A percentile compares a stretch with the other conserved stretches of the same genome.
phyloP scores from a whole-genome alignment of 2,113 vertebrate species.

The western clawed frog (Xenopus tropicalis) region DNA sequence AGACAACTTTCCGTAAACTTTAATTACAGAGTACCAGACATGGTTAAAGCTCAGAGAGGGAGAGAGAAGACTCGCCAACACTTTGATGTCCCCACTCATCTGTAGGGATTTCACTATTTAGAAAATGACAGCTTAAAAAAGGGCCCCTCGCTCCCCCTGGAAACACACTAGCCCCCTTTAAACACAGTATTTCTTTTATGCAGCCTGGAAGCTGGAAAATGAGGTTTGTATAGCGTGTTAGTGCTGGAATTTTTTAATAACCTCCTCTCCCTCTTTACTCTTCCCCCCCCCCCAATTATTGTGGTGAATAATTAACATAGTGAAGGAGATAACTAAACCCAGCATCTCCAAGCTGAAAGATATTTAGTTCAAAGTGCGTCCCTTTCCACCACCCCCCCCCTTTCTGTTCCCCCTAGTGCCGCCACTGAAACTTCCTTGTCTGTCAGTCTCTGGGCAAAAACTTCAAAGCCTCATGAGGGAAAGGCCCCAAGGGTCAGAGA shows the following conservation, averaged over 20 bases:
- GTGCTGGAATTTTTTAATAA: slow-evolving; percentile 62
- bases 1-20: slow-evolving; percentile 57
- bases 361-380: slow-evolving; percentile 69
- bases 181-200: slow-evolving; percentile 65
- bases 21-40: slow-evolving; percentile 64
- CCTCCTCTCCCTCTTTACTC: slow-evolving; percentile 53
- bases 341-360: slow-evolving; percentile 68
- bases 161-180: slow-evolving; percentile 53
- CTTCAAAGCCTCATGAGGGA: slow-evolving; percentile 81
- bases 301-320: slow-evolving; percentile 64
- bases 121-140: slow-evolving; percentile 56
- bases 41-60: slow-evolving; percentile 53
- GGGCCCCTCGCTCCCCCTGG: slow-evolving; percentile 22
- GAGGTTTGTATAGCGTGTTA: slow-evolving; percentile 55
- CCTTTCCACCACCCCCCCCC: slow-evolving; percentile 48
- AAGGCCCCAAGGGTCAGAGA: slow-evolving; percentile 71
- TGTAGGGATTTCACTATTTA: slow-evolving; percentile 59
- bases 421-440: slow-evolving; percentile 76
- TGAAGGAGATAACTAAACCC: slow-evolving; percentile 69
- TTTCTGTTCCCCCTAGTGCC: slow-evolving; percentile 69
- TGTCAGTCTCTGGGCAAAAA: slow-evolving; percentile 78
- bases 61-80: slow-evolving; percentile 54
- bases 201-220: slow-evolving; percentile 59
- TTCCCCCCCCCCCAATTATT: slow-evolving; percentile 54
- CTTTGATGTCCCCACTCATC: slow-evolving; percentile 63